Conservation (phyloP, 2,113 vertebrate species). For the Chunga burmeisteri region DNA sequence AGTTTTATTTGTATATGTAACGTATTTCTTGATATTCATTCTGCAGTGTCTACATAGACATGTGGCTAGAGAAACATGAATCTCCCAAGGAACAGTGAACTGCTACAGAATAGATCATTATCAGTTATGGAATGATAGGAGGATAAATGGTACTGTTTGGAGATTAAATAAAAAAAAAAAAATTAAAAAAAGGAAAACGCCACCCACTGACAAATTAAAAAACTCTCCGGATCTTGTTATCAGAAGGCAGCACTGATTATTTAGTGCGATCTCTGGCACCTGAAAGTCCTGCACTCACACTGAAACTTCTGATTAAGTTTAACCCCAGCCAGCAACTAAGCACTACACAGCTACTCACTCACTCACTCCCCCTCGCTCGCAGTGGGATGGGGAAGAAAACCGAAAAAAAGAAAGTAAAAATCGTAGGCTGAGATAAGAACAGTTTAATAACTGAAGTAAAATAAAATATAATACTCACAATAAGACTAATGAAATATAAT, state of each 20-base stretch:
- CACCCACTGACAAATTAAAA: background rate
- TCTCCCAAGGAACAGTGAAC: background rate
- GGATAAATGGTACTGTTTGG: background rate
- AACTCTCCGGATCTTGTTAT: background rate
- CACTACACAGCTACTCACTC: too few species aligned
- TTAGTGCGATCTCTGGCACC: background rate
- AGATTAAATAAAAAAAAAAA: background rate
- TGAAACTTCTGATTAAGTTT: background rate
- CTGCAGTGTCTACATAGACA: background rate
- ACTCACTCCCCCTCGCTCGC: too few species aligned
- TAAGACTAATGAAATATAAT: too few species aligned
- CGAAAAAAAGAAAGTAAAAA: too few species aligned
- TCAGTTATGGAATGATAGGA: background rate
- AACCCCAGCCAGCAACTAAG: too few species aligned
- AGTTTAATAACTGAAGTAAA: too few species aligned
- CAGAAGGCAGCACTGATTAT: background rate
- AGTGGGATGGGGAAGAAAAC: too few species aligned
- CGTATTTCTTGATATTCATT: background rate
- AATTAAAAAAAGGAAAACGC: background rate
- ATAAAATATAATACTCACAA: too few species aligned
- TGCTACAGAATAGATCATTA: background rate
- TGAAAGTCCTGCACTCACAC: background rate
- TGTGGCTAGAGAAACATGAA: background rate
- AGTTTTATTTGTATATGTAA: background rate
- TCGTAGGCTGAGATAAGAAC: too few species aligned